Base-by-base conservation (phyloP, 2,888 invertebrate genomes). In the Melikaiella ostensackeni region DNA sequence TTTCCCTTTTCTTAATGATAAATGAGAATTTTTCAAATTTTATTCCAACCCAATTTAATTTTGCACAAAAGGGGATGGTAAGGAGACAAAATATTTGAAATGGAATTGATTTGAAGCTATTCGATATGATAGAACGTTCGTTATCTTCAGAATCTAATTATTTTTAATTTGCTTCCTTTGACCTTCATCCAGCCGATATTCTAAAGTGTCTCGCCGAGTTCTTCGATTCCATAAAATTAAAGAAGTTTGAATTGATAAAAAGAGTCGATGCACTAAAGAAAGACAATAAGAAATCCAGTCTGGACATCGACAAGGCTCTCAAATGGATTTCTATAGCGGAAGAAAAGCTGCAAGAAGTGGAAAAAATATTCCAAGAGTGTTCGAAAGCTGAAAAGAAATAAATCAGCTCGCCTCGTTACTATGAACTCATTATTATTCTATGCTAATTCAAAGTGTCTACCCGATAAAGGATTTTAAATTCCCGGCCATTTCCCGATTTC, bases 341-440 rank as follows among this genome's bases (percentile, higher is more conserved):
- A 70, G 70, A 30, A 19, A 70, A 70, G n/a, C 30, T 70, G n/a
- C 50, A 50, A n/a, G 21, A 6, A 50, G 27, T 70, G 19, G 50
- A 46, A 50, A n/a, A 70, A 70, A 70, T 70, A 70, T 70, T 70
- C 13, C n/a, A 70, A 70, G 30, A 50, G 50, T 70, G 70, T 70
- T 13, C 24, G 11, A 70, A 50, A 70, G n/a, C 33, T 5, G 13
- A 13, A 30, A 70, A 55, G 46, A 70, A 70, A 55, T 70, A 70
- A 70, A 55, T 46, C 33, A 50, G 19, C 13, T 27, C 19, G 33
- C 0, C 21, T 70, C n/a, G 33, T 33, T 70, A 70, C 19, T n/a
- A 13, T 33, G 21, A 7, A 33, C 70, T 70, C 13, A 50, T 70
- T 70, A 50, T 33, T 55, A 21, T 50, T 50, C 50, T 50, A 70